These are phyloP conservation scores for Chauna torquata DNA, from an alignment of 2,113 vertebrate species.

Conservation along the genomic window DNA sequence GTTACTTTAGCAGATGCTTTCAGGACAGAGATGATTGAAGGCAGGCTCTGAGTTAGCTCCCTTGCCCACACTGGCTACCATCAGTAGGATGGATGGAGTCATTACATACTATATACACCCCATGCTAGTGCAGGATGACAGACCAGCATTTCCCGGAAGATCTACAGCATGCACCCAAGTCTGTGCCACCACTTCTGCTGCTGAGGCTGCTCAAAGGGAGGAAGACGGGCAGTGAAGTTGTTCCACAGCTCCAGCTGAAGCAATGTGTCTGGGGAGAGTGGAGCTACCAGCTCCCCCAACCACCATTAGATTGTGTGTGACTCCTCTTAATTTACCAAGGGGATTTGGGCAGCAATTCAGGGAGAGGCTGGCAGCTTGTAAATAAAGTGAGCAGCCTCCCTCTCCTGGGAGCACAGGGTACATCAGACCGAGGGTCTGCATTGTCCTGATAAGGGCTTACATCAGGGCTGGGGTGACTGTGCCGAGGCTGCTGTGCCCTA, in stretches of 20 bases:
- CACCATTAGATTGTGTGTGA: accelerated
- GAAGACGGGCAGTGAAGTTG: accelerated
- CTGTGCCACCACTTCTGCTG: neutral
- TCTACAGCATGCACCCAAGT: too few species aligned
- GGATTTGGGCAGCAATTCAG: too few species aligned
- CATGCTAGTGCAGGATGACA: neutral
- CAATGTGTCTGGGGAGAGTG: neutral
- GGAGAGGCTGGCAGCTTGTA: neutral
- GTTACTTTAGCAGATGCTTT: neutral
- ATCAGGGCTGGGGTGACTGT: neutral
- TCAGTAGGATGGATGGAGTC: neutral
- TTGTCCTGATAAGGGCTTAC: too few species aligned
- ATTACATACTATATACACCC: neutral
- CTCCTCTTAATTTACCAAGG: neutral
- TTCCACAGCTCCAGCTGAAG: accelerated
- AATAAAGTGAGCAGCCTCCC: neutral
- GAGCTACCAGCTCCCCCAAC: neutral
- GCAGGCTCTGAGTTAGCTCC: neutral
- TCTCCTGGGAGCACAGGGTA: too few species aligned
- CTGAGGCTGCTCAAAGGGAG: neutral
- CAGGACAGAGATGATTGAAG: neutral
- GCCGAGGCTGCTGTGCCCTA: neutral
- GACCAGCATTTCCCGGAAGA: neutral
- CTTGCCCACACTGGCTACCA: neutral
- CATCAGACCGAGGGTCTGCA: neutral